Evolutionary conservation across 2,797 vertebrate genomes (phyloP).

Genomic region (Buceros bicornis): DNA sequence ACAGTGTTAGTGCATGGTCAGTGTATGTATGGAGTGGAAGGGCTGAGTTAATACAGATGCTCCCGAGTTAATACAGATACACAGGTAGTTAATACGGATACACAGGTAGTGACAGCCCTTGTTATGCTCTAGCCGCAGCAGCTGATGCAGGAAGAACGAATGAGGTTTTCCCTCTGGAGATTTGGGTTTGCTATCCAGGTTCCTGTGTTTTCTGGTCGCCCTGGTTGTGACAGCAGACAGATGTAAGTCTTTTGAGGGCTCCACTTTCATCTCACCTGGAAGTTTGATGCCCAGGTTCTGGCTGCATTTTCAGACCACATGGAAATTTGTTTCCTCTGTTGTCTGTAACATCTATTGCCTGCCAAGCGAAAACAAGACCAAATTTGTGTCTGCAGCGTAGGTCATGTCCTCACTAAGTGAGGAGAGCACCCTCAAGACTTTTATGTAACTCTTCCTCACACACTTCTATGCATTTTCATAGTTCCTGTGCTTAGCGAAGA

Average conservation of each 20-base stretch:
- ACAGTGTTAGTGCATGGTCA: accelerated
- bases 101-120: accelerated
- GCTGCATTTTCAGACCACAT: background rate
- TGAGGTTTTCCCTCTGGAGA: background rate
- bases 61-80: background rate
- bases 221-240: background rate
- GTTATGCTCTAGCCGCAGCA: accelerated
- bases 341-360: background rate
- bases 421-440: background rate
- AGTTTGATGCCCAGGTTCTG: background rate
- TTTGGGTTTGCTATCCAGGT: background rate
- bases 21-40: accelerated
- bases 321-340: background rate
- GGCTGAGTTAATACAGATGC: background rate
- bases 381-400: background rate
- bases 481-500: background rate
- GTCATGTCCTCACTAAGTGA: background rate
- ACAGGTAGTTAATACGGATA: accelerated
- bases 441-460: background rate
- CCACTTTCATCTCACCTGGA: background rate
- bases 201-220: background rate
- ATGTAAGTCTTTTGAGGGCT: accelerated
- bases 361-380: background rate
- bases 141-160: background rate
- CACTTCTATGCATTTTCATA: background rate